Evolutionary conservation across 2,113 vertebrate species (phyloP).

Genomic region (Dasyurus viverrinus): DNA sequence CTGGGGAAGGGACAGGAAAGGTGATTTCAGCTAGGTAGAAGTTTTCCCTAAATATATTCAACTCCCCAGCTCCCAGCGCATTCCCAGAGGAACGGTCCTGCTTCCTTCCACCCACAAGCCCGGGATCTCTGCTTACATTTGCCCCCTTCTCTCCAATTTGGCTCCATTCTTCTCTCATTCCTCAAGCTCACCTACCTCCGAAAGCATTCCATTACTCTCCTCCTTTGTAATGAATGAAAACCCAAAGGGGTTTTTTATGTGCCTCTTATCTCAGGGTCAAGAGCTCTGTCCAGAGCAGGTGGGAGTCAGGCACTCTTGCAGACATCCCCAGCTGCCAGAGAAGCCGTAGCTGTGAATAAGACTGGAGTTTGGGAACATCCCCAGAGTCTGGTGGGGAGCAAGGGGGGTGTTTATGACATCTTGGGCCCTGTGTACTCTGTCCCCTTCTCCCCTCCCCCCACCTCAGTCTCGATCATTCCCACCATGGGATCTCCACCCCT

Average conservation of each 20-base stretch:
- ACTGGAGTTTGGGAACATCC: slow-evolving; percentile 58
- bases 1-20: slow-evolving; percentile 3
- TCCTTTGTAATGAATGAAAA: neutral
- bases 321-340: slow-evolving; percentile 14
- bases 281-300: slow-evolving; percentile 40
- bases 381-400: slow-evolving; percentile 45
- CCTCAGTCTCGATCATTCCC: neutral
- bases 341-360: slow-evolving; percentile 59
- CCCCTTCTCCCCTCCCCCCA: neutral
- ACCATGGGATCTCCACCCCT: slow-evolving; percentile 67
- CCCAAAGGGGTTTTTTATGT: neutral
- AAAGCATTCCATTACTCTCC: slow-evolving; percentile 2
- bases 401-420: slow-evolving; percentile 14
- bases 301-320: slow-evolving; percentile 10
- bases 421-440: neutral
- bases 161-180: neutral
- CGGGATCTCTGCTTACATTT: neutral
- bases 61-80: neutral
- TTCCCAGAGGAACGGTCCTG: neutral
- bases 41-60: slow-evolving; percentile 34
- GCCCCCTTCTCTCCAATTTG: neutral
- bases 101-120: neutral
- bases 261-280: neutral
- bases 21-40: slow-evolving; percentile 14
- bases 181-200: neutral